phyloP scores from a whole-genome alignment of 2,888 invertebrate species.

The Ditylenchus weischeri region DNA sequence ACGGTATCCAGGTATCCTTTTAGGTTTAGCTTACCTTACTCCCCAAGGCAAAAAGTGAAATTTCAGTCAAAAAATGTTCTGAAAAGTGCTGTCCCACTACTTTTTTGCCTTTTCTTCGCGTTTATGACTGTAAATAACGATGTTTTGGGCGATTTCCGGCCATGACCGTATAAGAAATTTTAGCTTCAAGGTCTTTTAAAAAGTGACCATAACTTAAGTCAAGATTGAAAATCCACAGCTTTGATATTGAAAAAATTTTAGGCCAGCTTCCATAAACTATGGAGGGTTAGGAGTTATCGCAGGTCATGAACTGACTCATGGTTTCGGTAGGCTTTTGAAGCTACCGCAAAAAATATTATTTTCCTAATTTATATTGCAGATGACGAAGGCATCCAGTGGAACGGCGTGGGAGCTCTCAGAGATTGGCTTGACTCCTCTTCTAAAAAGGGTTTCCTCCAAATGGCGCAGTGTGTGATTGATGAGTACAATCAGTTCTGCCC shows the following conservation, averaged over 20 bases:
- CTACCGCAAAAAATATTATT: neutral
- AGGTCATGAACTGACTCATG: constrained; percentile 43
- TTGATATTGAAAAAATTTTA: constrained; percentile 17
- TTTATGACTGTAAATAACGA: too few relatives aligned
- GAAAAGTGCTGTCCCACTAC: too few relatives aligned
- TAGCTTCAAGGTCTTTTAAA: too few relatives aligned
- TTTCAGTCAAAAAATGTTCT: too few relatives aligned
- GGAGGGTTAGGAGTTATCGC: constrained; percentile 78
- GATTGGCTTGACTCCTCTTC: constrained; percentile 21
- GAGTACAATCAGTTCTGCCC: constrained; percentile 43
- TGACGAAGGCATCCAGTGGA: constrained; percentile 27
- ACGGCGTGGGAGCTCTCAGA: constrained; percentile 17
- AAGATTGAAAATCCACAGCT: too few relatives aligned
- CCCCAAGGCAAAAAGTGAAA: too few relatives aligned
- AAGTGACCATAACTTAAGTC: too few relatives aligned
- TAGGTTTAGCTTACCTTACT: too few relatives aligned
- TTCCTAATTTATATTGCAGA: constrained; percentile 2
- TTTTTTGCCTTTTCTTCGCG: too few relatives aligned
- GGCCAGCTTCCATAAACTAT: constrained; percentile 63
- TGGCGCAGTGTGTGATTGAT: constrained; percentile 28
- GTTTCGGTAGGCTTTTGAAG: constrained; percentile 59
- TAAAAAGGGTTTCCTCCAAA: constrained; percentile 16
- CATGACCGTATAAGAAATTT: too few relatives aligned
- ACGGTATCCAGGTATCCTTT: too few relatives aligned
- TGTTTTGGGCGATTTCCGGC: too few relatives aligned